Conservation (phyloP, 1,140 invertebrate genomes). For the Drosophila pseudoananassae region DNA sequence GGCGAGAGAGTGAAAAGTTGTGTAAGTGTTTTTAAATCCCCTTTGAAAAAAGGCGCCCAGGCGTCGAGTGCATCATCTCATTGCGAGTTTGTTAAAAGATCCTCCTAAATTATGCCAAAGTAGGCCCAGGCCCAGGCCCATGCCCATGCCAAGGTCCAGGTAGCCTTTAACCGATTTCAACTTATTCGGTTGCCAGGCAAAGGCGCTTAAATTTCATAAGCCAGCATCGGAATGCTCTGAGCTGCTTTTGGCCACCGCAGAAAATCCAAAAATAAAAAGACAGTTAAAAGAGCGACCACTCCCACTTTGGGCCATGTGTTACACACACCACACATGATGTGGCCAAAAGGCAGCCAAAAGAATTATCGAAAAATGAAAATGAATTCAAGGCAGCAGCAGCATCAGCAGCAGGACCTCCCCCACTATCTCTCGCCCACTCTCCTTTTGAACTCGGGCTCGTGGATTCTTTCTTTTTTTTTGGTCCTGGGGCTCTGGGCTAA, state of each 20-base stretch:
- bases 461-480: background rate
- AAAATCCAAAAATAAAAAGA: constrained; percentile 3
- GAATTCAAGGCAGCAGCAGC: constrained; percentile 69
- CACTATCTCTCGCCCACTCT: constrained; percentile 6
- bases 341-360: constrained; percentile 47
- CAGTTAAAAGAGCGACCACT: constrained; percentile 16
- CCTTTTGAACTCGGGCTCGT: constrained; percentile 5
- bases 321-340: constrained; percentile 13
- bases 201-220: constrained; percentile 69
- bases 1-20: constrained; percentile 61
- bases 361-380: constrained; percentile 82
- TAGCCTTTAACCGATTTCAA: constrained; percentile 8
- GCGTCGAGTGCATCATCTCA: constrained; percentile 46
- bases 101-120: constrained; percentile 48
- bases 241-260: constrained; percentile 42
- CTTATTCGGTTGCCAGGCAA: constrained; percentile 3
- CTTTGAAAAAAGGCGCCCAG: constrained; percentile 38
- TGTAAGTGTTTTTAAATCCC: constrained; percentile 62
- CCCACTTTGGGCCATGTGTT: constrained; percentile 51
- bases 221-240: constrained; percentile 48
- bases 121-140: background rate
- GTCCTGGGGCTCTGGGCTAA: constrained; percentile 12
- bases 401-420: background rate
- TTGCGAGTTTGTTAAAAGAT: constrained; percentile 21
- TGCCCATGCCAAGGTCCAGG: background rate